These are phyloP conservation scores for Yponomeuta evonymella DNA, from an alignment of 2,888 invertebrate genomes.

Conservation along the genomic window DNA sequence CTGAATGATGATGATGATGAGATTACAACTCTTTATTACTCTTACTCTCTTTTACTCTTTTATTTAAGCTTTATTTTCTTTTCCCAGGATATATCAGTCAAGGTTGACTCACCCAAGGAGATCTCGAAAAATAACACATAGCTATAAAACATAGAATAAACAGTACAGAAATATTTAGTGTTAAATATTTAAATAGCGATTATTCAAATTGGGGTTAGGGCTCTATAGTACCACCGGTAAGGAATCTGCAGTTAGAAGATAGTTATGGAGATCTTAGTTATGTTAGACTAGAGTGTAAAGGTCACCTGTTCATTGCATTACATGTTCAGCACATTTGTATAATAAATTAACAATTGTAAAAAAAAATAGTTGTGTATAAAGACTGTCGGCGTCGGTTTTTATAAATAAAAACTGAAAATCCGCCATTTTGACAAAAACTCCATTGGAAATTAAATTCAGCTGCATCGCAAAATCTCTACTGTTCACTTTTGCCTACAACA, in stretches of 20 bases:
- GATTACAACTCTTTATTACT: no score
- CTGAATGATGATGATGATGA: no score
- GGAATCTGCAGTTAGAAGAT: neutral
- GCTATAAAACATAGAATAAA: slow-evolving; percentile 10
- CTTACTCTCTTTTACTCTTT: no score
- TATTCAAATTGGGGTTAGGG: neutral
- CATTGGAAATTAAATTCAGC: no score
- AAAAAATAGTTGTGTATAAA: no score
- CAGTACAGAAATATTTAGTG: neutral
- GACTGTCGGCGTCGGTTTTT: no score
- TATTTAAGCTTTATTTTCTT: neutral
- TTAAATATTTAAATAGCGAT: neutral
- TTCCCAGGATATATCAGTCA: slow-evolving; percentile 36
- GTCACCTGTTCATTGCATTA: neutral
- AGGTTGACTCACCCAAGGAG: slow-evolving; percentile 25
- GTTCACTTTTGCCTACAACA: no score
- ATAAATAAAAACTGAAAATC: no score
- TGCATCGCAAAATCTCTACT: no score
- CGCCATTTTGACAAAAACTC: no score
- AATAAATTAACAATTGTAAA: no score
- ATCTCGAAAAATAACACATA: slow-evolving; percentile 7
- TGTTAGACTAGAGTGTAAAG: neutral
- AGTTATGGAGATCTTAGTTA: neutral
- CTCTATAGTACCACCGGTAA: neutral
- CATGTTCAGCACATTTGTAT: no score